A percentile compares a stretch with the other conserved stretches of the same genome.
Evolutionary conservation across 2,888 invertebrate species (phyloP).

Genomic region (Hemithea aestivaria): DNA sequence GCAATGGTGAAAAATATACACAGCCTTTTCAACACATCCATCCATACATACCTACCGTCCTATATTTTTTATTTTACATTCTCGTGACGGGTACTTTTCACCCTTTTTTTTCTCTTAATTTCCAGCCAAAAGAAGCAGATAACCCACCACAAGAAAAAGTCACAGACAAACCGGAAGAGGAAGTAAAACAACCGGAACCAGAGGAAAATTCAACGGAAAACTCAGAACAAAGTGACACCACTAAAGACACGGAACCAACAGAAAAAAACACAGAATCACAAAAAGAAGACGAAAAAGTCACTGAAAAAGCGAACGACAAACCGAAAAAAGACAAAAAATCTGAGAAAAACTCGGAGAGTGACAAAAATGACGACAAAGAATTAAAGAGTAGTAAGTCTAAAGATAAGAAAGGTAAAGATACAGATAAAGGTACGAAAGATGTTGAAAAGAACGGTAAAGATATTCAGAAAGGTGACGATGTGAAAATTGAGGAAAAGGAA

Average conservation of each 20-base stretch:
- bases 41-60: no score
- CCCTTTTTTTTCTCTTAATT: background rate
- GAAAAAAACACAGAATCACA: conserved; percentile 3
- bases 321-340: conserved; percentile 5
- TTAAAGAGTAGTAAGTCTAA: no score
- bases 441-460: conserved; percentile 11
- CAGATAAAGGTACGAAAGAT: conserved; percentile 5
- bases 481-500: conserved; percentile 33
- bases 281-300: conserved; percentile 3
- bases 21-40: no score
- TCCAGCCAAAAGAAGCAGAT: conserved; percentile 18
- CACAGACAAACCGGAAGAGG: conserved; percentile 15
- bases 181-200: background rate
- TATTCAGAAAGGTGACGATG: conserved; percentile 15
- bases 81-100: no score
- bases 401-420: no score
- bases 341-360: background rate
- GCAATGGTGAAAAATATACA: no score
- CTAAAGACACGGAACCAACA: conserved; percentile 1
- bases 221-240: conserved; percentile 11
- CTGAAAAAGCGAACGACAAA: background rate
- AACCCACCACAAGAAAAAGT: conserved; percentile 1
- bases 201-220: conserved; percentile 9
- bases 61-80: no score
- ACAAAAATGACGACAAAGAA: conserved; percentile 1